Evolutionary conservation across 1,140 invertebrate species (phyloP), one percentile per base, ranked within the genome.

Genomic region (Megalopta genalis): DNA sequence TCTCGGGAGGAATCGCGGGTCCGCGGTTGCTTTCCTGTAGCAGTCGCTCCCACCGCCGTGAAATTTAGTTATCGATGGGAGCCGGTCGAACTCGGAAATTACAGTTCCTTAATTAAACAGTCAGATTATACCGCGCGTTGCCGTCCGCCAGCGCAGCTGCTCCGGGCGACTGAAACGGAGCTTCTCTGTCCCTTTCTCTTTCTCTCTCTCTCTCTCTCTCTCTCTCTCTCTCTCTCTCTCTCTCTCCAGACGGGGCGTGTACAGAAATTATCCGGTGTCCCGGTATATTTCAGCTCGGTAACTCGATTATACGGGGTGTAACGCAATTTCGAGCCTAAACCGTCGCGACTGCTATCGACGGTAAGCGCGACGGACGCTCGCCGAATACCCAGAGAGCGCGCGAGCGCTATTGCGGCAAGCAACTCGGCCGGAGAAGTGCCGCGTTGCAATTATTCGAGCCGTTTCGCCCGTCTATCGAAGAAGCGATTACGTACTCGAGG

Each of bases 31-130:
- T 69, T 59, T 46, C 39, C 14, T 69, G 12, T 7, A 7, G n/a
- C 2, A 4, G 23, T 27, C 14, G 9, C 37, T 7, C 18, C 16
- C 16, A 6, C 49, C 32, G 23, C 59, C 9, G n/a, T 52, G 71
- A 71, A 64, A 77, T 77, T 64, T 54, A 46, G 68, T 71, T 71
- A 71, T 71, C 68, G 49, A 46, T 57, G 60, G 60, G 71, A 77
- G 49, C 63, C 39, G 49, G n/a, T 72, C 16, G 12, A 59, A 77
- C 67, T 77, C 70, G 25, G 42, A 42, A 64, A 77, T 63, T 54
- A 64, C 32, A 10, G 21, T 63, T 21, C 32, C 42, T n/a, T 65
- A n/a, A 63, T 77, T 59, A 32, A 60, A 46, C 65, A 12, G 6
- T 37, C 9, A 2, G 25, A 76, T 60, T 60, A 18, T 16, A 27